Evolutionary conservation across 2,888 invertebrate genomes (phyloP), one percentile per base, ranked within the genome.

Genomic region (Ganaspis brasiliensis): DNA sequence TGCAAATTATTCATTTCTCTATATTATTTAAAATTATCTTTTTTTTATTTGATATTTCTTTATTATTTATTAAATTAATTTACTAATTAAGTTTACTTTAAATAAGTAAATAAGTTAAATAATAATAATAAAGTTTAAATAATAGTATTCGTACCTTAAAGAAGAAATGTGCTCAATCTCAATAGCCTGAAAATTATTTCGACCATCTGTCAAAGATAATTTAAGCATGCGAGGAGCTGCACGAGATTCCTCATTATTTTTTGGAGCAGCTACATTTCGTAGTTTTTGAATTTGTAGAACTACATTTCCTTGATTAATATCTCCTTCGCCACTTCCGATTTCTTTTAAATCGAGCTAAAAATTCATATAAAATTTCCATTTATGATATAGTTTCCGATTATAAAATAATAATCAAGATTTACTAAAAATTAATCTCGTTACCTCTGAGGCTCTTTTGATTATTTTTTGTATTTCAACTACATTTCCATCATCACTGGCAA

Each of bases 201-300:
- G 95, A 1, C 98, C 98, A 92, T 98, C 98, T 16, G 97, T 97
- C 79, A 98, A 91, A 0, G 95, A 95, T 31, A 98, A 89, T 89
- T 97, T 97, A 74, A 98, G 92, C 94, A 98, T 95, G 21, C 97
- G 94, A 8, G 98, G 97, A 12, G 97, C 97, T 78, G 94, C 93
- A 80, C 94, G 94, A 6, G 96, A 96, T 81, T 97, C 97, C 91
- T 98, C 97, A 90, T 97, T 97, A 14, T 95, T 95, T 92, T 98
- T 98, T 4, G 98, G 98, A 37, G 97, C 97, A 12, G 97, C 94
- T 61, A 98, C 95, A 92, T 98, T 98, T 14, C 97, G 94, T 70
- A 98, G 93, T 92, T 97, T 97, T 90, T 96, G 96, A 85, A 98
- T 95, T 93, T 98, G 98, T 59, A 98, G 93, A 49, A 98, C 95